Evolutionary conservation across 2,888 invertebrate genomes (phyloP).

Genomic region (Calameuta pallipes): DNA sequence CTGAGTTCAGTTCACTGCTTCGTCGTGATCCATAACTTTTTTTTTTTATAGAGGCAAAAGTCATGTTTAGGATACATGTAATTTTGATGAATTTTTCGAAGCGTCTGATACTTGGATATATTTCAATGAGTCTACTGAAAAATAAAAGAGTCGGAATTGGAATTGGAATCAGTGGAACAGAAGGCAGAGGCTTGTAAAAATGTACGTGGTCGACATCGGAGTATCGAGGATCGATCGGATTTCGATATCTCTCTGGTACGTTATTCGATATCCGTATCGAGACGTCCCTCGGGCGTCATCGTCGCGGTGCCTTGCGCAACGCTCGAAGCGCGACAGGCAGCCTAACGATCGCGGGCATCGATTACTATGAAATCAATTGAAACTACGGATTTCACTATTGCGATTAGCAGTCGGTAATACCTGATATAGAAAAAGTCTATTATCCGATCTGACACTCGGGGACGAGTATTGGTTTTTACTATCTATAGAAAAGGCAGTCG

Average conservation of each 20-base stretch:
- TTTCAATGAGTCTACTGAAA: neutral
- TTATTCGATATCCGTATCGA: constrained; percentile 29
- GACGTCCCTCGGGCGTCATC: neutral
- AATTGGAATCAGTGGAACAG: neutral
- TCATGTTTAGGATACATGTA: too few species aligned
- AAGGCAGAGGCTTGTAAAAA: neutral
- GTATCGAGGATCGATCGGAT: constrained; percentile 38
- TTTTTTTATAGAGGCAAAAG: too few species aligned
- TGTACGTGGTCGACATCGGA: neutral
- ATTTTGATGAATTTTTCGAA: neutral
- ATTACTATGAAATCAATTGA: neutral
- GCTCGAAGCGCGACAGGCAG: neutral
- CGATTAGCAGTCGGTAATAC: neutral
- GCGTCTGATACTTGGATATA: neutral
- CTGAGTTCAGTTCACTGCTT: neutral
- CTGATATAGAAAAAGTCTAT: neutral
- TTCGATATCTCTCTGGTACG: constrained; percentile 37
- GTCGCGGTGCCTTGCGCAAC: neutral
- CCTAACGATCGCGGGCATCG: neutral
- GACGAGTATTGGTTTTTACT: neutral
- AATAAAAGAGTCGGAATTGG: neutral
- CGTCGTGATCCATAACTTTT: neutral
- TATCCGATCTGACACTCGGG: neutral
- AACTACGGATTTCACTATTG: neutral
- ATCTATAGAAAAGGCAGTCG: neutral